phyloP scores from a whole-genome alignment of 37 sponge, comb jelly and placozoan species.

The Petrosia ficiformis region DNA sequence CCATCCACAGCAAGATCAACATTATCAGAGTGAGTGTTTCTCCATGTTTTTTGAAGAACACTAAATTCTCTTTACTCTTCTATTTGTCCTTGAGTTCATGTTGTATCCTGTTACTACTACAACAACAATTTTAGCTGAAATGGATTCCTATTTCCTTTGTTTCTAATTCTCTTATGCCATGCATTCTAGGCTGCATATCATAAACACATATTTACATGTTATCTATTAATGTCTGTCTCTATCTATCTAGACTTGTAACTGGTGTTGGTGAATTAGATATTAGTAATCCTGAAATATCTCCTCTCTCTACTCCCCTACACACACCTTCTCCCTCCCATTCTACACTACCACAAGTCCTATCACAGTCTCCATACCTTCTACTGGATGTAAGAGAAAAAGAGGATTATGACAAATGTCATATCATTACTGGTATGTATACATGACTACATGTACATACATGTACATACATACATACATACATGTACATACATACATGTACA shows the following conservation, averaged over 20 bases:
- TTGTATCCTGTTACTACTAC: too few species aligned
- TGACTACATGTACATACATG: background rate
- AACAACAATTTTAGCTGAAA: too few species aligned
- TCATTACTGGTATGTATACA: slow-evolving; percentile 70
- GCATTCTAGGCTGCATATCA: too few species aligned
- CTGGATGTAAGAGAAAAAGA: slow-evolving; percentile 89
- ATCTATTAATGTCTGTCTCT: background rate
- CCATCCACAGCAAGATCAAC: slow-evolving; percentile 73
- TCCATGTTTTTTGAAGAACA: background rate
- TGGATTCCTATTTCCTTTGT: too few species aligned
- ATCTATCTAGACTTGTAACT: slow-evolving; percentile 16
- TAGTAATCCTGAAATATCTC: background rate
- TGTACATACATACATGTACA: background rate
- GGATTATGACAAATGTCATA: slow-evolving; percentile 85
- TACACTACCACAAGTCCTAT: background rate
- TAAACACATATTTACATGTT: too few species aligned
- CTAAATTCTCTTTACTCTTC: background rate
- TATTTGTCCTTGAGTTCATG: too few species aligned
- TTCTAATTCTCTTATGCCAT: too few species aligned
- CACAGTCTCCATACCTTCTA: slow-evolving; percentile 79
- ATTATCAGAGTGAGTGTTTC: slow-evolving; percentile 50
- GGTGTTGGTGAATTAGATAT: slow-evolving; percentile 79
- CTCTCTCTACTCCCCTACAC: background rate
- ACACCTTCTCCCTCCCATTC: background rate
- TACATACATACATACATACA: background rate